Conservation (phyloP, 1,140 invertebrate species). For the Zaprionus camerounensis region DNA sequence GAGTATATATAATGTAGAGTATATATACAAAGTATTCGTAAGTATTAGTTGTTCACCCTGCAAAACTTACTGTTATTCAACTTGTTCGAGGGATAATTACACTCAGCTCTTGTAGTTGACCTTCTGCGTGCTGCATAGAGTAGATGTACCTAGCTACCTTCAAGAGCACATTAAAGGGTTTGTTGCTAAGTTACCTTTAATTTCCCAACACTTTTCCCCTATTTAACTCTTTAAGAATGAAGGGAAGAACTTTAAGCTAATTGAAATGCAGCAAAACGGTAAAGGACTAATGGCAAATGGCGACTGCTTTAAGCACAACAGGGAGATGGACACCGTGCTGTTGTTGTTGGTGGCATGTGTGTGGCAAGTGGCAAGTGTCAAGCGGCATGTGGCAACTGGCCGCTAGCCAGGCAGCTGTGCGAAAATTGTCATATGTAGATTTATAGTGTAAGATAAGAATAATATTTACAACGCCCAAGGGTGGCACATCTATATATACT, state of each 20-base stretch:
- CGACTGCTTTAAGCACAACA: constrained; percentile 53
- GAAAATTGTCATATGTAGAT: constrained; percentile 83
- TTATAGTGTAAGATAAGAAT: constrained; percentile 77
- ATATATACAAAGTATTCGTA: background rate
- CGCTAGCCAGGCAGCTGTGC: constrained; percentile 53
- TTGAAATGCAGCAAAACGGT: constrained; percentile 9
- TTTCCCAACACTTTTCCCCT: background rate
- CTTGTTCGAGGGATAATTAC: background rate
- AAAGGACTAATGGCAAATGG: background rate
- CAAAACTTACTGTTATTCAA: background rate
- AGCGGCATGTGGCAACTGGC: constrained; percentile 29
- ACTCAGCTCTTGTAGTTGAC: background rate
- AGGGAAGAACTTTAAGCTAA: constrained; percentile 5
- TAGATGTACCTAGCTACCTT: background rate
- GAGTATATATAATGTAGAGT: background rate
- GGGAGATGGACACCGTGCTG: background rate
- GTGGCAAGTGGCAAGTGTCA: constrained; percentile 15
- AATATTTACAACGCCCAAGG: constrained; percentile 80
- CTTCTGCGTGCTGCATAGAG: background rate
- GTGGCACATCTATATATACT: constrained; percentile 39
- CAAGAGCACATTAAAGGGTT: background rate
- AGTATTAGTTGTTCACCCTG: no score
- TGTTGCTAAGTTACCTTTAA: background rate
- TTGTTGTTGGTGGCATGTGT: background rate
- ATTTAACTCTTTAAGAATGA: background rate